Percentiles rank a stretch among this genome's conserved stretches.
phyloP scores from a whole-genome alignment of 2,113 vertebrate species.

The Gavialis gangeticus region DNA sequence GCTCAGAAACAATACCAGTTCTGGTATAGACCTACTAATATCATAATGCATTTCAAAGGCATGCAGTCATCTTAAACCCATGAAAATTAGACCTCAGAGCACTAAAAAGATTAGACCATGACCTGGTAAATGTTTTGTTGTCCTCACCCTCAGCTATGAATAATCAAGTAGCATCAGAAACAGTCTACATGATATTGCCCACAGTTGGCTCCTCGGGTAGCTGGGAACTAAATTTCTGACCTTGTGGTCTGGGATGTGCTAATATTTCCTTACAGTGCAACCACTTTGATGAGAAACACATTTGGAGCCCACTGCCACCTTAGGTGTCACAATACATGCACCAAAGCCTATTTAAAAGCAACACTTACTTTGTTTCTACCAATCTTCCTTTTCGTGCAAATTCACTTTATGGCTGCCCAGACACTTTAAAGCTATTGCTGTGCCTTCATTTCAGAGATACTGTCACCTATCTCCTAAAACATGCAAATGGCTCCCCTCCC shows the following conservation, averaged over 20 bases:
- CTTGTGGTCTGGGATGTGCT: constrained; percentile 27
- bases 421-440: constrained; percentile 13
- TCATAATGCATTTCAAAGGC: background rate
- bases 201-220: constrained; percentile 22
- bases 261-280: constrained; percentile 44
- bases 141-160: background rate
- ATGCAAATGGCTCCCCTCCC: constrained; percentile 16
- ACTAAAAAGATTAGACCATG: background rate
- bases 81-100: background rate
- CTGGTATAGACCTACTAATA: background rate
- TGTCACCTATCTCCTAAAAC: constrained; percentile 52
- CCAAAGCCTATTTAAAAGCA: constrained; percentile 35
- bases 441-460: constrained; percentile 32
- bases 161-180: constrained; percentile 33
- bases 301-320: constrained; percentile 48
- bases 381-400: background rate
- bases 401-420: background rate
- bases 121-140: background rate
- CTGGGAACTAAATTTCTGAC: constrained; percentile 15
- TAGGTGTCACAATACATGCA: constrained; percentile 50
- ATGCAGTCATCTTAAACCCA: background rate
- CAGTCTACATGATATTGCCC: background rate
- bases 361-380: constrained; percentile 8
- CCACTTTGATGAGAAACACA: constrained; percentile 70
- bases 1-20: background rate